Evolutionary conservation across 2,113 vertebrate genomes (phyloP).

Genomic region (Embiotoca jacksoni): DNA sequence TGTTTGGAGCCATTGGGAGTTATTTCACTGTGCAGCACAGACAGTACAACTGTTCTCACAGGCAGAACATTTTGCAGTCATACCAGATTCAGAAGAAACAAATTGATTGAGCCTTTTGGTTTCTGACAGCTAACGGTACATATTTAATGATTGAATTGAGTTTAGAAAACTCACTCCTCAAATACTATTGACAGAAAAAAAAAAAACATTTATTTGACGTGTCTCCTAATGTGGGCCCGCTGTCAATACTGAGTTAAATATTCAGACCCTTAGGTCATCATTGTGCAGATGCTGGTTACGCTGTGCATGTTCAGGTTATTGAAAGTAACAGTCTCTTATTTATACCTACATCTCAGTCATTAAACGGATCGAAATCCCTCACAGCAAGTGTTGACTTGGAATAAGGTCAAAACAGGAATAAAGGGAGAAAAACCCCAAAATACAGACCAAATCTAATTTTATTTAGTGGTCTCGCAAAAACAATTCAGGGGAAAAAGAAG

Average conservation of each 20-base stretch:
- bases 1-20: slow-evolving; percentile 27
- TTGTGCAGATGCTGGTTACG: background rate
- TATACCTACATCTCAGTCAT: slow-evolving; percentile 21
- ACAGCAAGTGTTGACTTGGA: background rate
- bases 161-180: no score
- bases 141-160: no score
- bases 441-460: no score
- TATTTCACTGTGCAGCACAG: slow-evolving; percentile 10
- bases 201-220: background rate
- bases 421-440: no score
- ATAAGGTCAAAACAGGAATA: slow-evolving; percentile 13
- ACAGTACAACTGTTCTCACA: slow-evolving; percentile 11
- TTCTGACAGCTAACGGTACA: no score
- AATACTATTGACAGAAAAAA: background rate
- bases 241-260: slow-evolving; percentile 28
- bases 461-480: no score
- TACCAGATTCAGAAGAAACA: slow-evolving; percentile 4
- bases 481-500: no score
- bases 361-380: slow-evolving; percentile 15
- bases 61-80: slow-evolving; percentile 1
- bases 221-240: slow-evolving; percentile 27
- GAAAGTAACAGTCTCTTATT: slow-evolving; percentile 25
- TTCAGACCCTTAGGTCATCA: slow-evolving; percentile 7
- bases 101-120: background rate
- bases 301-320: slow-evolving; percentile 29